A percentile compares a stretch with the other conserved stretches of the same genome.
phyloP scores from a whole-genome alignment of 92 coral and sea anemone species.

The Micromussa lordhowensis region DNA sequence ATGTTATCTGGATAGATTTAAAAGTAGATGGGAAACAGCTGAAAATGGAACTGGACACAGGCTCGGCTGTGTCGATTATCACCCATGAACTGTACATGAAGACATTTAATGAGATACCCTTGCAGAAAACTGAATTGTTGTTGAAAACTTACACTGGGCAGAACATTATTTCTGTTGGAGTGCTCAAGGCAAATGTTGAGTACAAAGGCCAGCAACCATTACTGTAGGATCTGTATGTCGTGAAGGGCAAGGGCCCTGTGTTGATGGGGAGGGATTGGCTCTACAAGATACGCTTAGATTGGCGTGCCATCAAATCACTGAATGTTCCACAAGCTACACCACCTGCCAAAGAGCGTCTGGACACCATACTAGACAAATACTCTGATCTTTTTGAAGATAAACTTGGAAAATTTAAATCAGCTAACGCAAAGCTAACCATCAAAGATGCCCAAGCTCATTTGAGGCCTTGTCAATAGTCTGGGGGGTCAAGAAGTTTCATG shows the following conservation, averaged over 20 bases:
- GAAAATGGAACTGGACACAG: not conserved
- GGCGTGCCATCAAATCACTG: not conserved
- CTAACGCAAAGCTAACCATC: slow-evolving; percentile 7
- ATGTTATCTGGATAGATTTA: not conserved
- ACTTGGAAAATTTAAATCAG: slow-evolving; percentile 16
- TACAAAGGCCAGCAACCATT: slow-evolving; percentile 18
- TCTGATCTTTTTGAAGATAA: slow-evolving; percentile 20
- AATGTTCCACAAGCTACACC: not conserved
- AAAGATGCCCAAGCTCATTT: slow-evolving; percentile 26
- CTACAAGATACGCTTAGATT: slow-evolving; percentile 35
- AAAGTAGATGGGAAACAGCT: not conserved
- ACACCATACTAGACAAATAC: slow-evolving; percentile 1
- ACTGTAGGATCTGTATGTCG: not conserved
- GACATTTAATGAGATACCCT: no score
- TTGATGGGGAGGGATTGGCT: slow-evolving; percentile 37
- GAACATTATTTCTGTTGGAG: slow-evolving; percentile 33
- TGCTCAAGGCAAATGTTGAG: slow-evolving; percentile 29
- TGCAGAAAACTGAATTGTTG: not conserved
- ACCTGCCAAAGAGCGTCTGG: not conserved
- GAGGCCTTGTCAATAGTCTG: no score
- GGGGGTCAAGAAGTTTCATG: no score
- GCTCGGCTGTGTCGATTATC: not conserved
- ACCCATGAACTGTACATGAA: not conserved
- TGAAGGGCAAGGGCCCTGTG: slow-evolving; percentile 9
- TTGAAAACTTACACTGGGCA: slow-evolving; percentile 43